Percentiles rank a stretch among this genome's conserved stretches.
phyloP scores from a whole-genome alignment of 2,888 invertebrate species.

The Neoaliturus tenellus region DNA sequence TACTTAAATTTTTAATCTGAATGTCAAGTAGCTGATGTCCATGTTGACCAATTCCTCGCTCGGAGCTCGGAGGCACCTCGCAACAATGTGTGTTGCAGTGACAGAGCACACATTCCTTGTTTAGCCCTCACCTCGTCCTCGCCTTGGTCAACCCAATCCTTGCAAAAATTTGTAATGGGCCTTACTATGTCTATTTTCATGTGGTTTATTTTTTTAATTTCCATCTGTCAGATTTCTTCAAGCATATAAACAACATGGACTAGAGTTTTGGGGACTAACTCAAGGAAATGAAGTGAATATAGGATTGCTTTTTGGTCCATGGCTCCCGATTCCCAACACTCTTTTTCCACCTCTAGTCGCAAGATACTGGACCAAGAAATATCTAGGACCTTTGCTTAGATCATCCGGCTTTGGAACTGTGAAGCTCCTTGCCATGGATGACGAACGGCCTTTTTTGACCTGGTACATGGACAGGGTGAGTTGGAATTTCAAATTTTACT shows the following conservation, averaged over 20 bases:
- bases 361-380: slow-evolving; percentile 5
- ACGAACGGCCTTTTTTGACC: neutral
- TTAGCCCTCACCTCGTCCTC: too few species aligned
- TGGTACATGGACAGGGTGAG: slow-evolving; percentile 38
- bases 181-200: too few species aligned
- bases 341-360: neutral
- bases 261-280: slow-evolving; percentile 16
- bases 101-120: too few species aligned
- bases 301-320: slow-evolving; percentile 10
- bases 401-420: neutral
- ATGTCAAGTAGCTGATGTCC: too few species aligned
- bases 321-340: slow-evolving; percentile 1
- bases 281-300: slow-evolving; percentile 20
- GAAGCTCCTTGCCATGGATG: slow-evolving; percentile 15
- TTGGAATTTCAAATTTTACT: too few species aligned
- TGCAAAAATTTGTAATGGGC: too few species aligned
- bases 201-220: too few species aligned
- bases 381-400: slow-evolving; percentile 21
- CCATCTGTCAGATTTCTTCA: slow-evolving; percentile 7
- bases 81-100: too few species aligned
- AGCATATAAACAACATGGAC: slow-evolving; percentile 19
- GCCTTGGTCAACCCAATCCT: too few species aligned
- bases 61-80: too few species aligned
- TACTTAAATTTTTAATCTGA: too few species aligned
- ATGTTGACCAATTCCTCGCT: too few species aligned